Conservation (phyloP, 1,140 invertebrate genomes). For the Zophobas morio region DNA sequence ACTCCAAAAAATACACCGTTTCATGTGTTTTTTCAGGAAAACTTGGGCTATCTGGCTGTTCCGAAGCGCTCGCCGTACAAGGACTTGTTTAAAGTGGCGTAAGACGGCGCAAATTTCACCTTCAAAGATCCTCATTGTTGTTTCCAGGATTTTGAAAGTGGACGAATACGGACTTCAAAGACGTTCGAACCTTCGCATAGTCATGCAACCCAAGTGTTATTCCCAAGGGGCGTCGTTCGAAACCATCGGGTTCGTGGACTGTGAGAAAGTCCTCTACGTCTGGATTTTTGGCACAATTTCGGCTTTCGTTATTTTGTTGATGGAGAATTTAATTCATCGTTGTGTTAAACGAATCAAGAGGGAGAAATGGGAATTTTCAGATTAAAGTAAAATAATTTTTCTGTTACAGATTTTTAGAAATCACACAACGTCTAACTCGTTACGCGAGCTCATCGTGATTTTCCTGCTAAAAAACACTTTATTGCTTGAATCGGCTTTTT, state of each 20-base stretch:
- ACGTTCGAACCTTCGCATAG: slow-evolving; percentile 53
- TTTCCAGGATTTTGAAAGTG: slow-evolving; percentile 54
- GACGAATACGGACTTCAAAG: slow-evolving; percentile 56
- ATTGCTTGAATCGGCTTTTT: too few species aligned
- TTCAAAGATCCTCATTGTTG: slow-evolving; percentile 13
- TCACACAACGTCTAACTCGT: too few species aligned
- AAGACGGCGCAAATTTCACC: slow-evolving; percentile 15
- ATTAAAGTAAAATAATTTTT: neutral
- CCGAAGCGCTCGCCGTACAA: slow-evolving; percentile 69
- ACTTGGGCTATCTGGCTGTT: slow-evolving; percentile 66
- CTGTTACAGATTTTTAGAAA: too few species aligned
- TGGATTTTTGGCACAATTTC: slow-evolving; percentile 50
- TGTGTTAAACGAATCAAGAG: neutral
- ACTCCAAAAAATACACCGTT: neutral
- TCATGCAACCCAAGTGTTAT: slow-evolving; percentile 56
- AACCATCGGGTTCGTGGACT: slow-evolving; percentile 60
- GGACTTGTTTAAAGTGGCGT: slow-evolving; percentile 67
- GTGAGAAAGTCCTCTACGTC: slow-evolving; percentile 55
- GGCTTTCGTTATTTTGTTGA: slow-evolving; percentile 23
- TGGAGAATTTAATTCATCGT: neutral
- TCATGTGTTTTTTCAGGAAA: slow-evolving; percentile 45
- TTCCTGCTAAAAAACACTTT: too few species aligned
- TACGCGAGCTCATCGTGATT: too few species aligned
- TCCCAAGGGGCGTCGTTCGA: slow-evolving; percentile 56
- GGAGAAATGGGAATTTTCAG: neutral